phyloP scores from a whole-genome alignment of 2,113 vertebrate species.

The Steatornis caripensis region DNA sequence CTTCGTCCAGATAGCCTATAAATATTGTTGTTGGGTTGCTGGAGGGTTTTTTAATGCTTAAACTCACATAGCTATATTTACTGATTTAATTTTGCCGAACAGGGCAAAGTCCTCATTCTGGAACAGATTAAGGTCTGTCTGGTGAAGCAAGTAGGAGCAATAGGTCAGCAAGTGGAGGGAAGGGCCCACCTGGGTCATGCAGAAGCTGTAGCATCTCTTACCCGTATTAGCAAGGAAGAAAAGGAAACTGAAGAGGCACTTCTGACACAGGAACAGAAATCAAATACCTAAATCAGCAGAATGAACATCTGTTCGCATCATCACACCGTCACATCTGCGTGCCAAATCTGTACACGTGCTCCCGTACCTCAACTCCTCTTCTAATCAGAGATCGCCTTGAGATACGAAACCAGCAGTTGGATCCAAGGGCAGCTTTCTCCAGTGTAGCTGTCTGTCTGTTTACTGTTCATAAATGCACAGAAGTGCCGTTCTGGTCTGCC shows the following conservation, averaged over 20 bases:
- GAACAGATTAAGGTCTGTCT: background rate
- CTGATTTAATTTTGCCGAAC: background rate
- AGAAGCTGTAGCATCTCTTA: background rate
- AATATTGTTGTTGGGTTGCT: background rate
- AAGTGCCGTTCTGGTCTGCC: background rate
- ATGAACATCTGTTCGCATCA: background rate
- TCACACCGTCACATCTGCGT: background rate
- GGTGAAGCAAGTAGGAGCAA: background rate
- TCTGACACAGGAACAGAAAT: background rate
- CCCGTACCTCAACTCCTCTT: accelerated
- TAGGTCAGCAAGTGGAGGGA: accelerated
- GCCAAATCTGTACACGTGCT: background rate
- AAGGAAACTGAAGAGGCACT: background rate
- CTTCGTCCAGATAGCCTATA: background rate
- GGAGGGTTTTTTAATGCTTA: background rate
- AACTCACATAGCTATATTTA: background rate
- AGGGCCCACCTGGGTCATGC: background rate
- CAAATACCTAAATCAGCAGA: background rate
- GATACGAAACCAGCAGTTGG: accelerated
- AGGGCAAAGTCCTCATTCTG: background rate
- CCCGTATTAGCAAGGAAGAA: background rate
- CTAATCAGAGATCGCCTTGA: background rate
- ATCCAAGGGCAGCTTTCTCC: background rate
- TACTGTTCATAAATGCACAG: background rate
- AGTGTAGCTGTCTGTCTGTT: accelerated